phyloP scores from a whole-genome alignment of 2,797 vertebrate genomes.

The Rhincodon typus region DNA sequence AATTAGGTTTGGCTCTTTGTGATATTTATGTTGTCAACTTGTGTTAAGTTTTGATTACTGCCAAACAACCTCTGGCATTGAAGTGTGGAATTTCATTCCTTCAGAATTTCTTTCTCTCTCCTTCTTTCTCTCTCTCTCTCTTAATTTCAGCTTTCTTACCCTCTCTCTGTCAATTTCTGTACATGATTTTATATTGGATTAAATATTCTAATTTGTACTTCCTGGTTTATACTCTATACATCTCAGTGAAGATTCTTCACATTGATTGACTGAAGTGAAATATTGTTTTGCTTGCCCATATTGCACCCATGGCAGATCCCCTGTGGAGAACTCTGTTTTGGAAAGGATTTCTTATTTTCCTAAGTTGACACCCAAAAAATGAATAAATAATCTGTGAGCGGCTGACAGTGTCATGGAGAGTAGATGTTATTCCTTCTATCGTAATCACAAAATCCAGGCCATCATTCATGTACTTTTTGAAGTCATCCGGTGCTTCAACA shows the following conservation, averaged over 20 bases:
- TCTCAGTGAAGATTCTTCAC: neutral
- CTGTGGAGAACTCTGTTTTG: neutral
- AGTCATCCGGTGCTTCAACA: neutral
- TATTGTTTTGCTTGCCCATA: neutral
- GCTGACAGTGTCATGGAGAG: neutral
- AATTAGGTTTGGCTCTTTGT: no score
- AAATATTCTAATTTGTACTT: neutral
- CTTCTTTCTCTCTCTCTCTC: neutral
- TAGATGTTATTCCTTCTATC: neutral
- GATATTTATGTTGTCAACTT: no score
- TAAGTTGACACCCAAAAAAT: neutral
- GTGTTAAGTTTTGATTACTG: no score
- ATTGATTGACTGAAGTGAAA: neutral
- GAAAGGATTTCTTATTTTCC: neutral
- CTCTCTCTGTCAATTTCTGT: neutral
- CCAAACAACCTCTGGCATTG: neutral
- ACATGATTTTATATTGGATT: neutral
- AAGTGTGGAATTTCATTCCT: neutral
- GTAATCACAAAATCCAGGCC: neutral
- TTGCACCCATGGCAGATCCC: neutral
- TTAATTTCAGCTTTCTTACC: neutral
- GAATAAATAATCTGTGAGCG: neutral
- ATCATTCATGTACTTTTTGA: neutral
- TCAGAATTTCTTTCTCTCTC: neutral
- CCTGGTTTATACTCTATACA: neutral